A percentile compares a stretch with the other conserved stretches of the same genome.
Conservation (phyloP, 2,113 vertebrate species). For the Tympanuchus pallidicinctus region DNA sequence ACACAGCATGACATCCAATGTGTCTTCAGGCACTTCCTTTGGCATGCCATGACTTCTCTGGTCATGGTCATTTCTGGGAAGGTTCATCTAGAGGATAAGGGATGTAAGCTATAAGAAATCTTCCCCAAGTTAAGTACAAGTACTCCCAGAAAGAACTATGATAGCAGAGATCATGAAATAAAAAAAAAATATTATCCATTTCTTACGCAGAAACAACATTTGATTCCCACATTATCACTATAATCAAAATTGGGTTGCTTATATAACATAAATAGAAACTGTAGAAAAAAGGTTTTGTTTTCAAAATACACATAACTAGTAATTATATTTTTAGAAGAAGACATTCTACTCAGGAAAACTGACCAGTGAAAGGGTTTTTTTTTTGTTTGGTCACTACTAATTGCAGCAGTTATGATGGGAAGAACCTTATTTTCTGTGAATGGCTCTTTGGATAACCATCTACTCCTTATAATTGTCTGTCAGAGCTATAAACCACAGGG, state of each 20-base stretch:
- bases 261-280: not conserved
- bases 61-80: too few relatives aligned
- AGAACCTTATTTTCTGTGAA: not conserved
- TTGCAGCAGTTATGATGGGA: not conserved
- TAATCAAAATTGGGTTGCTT: not conserved
- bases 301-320: not conserved
- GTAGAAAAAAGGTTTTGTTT: not conserved
- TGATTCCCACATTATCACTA: too few relatives aligned
- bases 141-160: too few relatives aligned
- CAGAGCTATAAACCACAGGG: not conserved
- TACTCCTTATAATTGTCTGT: not conserved
- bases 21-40: too few relatives aligned
- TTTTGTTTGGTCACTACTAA: not conserved
- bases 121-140: too few relatives aligned
- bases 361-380: not conserved
- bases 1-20: too few relatives aligned
- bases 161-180: too few relatives aligned
- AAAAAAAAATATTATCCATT: too few relatives aligned
- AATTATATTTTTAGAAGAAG: not conserved
- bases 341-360: not conserved
- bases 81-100: too few relatives aligned
- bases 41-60: too few relatives aligned
- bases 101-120: too few relatives aligned
- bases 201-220: too few relatives aligned
- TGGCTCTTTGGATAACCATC: not conserved